A percentile compares a stretch with the other conserved stretches of the same genome.
phyloP scores from a whole-genome alignment of 2,888 invertebrate genomes.

The Cotesia congregata region DNA sequence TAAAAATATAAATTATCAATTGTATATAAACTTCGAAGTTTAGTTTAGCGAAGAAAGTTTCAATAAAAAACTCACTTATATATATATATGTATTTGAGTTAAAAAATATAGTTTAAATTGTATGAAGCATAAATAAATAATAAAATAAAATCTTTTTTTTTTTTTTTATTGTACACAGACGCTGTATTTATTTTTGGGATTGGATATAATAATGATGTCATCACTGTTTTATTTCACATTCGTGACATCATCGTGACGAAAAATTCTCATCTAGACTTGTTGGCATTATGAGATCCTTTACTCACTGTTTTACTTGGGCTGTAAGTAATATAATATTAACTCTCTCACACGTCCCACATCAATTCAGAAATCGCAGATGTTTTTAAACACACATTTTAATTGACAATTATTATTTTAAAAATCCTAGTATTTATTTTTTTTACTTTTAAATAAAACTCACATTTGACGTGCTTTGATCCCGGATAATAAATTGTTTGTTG shows the following conservation, averaged over 20 bases:
- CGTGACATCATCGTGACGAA: slow-evolving; percentile 28
- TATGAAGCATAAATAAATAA: too few species aligned
- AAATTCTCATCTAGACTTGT: slow-evolving; percentile 26
- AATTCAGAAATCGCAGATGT: background rate
- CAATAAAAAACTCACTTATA: background rate
- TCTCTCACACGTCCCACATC: background rate
- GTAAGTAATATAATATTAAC: background rate
- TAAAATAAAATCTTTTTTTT: slow-evolving; percentile 3
- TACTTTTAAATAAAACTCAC: too few species aligned
- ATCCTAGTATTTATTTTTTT: too few species aligned
- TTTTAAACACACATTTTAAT: background rate
- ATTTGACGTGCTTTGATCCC: too few species aligned
- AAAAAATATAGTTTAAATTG: too few species aligned
- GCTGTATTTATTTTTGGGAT: background rate
- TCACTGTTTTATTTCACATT: slow-evolving; percentile 31
- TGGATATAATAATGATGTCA: slow-evolving; percentile 26
- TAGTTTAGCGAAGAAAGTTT: background rate
- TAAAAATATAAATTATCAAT: background rate
- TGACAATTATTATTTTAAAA: too few species aligned
- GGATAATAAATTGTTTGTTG: too few species aligned
- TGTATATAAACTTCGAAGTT: background rate
- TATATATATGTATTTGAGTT: too few species aligned
- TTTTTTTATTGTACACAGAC: background rate
- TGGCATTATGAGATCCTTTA: slow-evolving; percentile 17
- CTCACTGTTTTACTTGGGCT: background rate